phyloP scores from a whole-genome alignment of 2,888 invertebrate species.

The Brenthis hecate region DNA sequence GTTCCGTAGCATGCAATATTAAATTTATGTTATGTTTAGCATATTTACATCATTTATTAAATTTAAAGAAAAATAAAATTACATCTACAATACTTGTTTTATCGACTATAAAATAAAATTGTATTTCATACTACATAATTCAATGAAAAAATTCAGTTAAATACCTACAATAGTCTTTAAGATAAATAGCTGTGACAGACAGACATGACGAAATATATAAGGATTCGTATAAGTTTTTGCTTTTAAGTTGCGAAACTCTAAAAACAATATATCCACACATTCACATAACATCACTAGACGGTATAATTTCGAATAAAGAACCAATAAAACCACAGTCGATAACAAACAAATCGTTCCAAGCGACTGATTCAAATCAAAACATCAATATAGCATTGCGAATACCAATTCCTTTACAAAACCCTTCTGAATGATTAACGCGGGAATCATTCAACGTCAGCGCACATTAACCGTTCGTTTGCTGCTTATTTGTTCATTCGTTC shows the following conservation, averaged over 20 bases:
- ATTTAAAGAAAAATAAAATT: too few species aligned
- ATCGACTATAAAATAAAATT: too few species aligned
- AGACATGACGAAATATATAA: too few species aligned
- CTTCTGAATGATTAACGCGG: conserved; percentile 44
- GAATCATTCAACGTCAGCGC: conserved; percentile 45
- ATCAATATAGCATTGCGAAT: conserved; percentile 41
- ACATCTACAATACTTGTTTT: too few species aligned
- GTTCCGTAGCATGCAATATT: too few species aligned
- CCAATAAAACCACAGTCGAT: conserved; percentile 33
- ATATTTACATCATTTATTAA: too few species aligned
- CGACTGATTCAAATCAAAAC: conserved; percentile 41
- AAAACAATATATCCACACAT: background rate
- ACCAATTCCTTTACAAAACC: conserved; percentile 35
- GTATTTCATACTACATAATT: too few species aligned
- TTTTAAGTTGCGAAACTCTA: background rate
- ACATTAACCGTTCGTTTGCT: conserved; percentile 44
- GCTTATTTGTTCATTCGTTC: conserved; percentile 44
- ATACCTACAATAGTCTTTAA: too few species aligned
- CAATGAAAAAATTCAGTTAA: too few species aligned
- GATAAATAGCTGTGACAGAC: too few species aligned
- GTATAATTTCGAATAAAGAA: conserved; percentile 26
- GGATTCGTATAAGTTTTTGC: too few species aligned
- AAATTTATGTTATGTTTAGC: too few species aligned
- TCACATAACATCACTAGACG: background rate
- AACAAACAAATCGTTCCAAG: conserved; percentile 39